These are phyloP conservation scores for Hirudinaria manillensis DNA, from an alignment of 2,888 invertebrate genomes.

Conservation along the genomic window DNA sequence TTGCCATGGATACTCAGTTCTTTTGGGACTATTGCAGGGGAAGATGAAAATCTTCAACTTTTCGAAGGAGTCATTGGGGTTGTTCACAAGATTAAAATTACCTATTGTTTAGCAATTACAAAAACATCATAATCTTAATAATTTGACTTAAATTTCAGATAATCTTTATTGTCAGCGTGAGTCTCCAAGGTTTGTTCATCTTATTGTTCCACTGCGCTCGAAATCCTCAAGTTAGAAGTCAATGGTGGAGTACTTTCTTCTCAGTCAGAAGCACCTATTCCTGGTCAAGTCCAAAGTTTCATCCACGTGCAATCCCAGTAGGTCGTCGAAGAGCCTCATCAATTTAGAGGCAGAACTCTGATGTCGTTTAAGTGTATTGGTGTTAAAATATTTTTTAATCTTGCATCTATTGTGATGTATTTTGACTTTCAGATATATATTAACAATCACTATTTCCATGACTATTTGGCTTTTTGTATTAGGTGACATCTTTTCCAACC, in stretches of 20 bases:
- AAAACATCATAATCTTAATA: not conserved
- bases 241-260: constrained; percentile 13
- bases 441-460: constrained; percentile 99
- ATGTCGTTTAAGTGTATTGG: too few species aligned
- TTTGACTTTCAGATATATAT: constrained; percentile 99
- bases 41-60: not conserved
- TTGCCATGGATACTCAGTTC: constrained; percentile 36
- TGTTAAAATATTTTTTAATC: too few species aligned
- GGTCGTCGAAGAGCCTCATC: too few species aligned
- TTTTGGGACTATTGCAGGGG: constrained; percentile 32
- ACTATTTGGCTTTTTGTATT: constrained; percentile 98
- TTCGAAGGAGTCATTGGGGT: constrained; percentile 3
- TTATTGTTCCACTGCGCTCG: constrained; percentile 37
- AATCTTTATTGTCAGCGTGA: constrained; percentile 33
- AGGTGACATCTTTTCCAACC: constrained; percentile 92
- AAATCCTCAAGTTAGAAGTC: constrained; percentile 24
- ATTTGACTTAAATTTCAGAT: constrained; percentile 18
- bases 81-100: not conserved
- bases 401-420: too few species aligned
- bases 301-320: too few species aligned
- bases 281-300: too few species aligned
- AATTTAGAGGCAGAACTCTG: too few species aligned
- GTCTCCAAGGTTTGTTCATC: constrained; percentile 36
- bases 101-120: not conserved
- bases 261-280: too few species aligned